Conservation (phyloP, 2,888 invertebrate genomes). For the Harpalus rufipes region DNA sequence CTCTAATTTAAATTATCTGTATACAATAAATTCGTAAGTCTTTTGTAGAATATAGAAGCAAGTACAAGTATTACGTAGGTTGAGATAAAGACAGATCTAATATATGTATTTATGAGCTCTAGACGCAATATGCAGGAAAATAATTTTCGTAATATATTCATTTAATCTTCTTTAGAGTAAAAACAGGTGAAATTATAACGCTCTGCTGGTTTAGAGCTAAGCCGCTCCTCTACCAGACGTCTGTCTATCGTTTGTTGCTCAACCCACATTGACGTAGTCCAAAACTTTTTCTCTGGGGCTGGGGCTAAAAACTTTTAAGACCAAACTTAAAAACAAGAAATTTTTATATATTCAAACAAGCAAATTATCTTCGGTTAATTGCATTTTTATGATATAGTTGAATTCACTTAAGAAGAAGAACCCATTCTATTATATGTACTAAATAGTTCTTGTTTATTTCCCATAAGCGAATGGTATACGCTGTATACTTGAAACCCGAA, state of each 20-base stretch:
- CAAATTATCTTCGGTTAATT: too few relatives aligned
- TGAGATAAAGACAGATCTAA: slow-evolving; percentile 13
- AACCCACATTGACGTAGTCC: not conserved
- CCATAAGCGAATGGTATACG: too few relatives aligned
- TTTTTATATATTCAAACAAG: too few relatives aligned
- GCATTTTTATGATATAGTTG: too few relatives aligned
- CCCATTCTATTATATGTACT: too few relatives aligned
- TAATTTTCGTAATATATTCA: slow-evolving; percentile 46
- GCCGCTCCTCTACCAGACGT: slow-evolving; percentile 14
- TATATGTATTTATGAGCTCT: not conserved
- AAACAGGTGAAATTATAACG: slow-evolving; percentile 48
- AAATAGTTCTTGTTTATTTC: too few relatives aligned
- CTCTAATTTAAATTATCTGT: not conserved
- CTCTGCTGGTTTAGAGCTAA: slow-evolving; percentile 34
- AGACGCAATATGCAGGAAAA: slow-evolving; percentile 36
- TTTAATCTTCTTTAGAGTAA: slow-evolving; percentile 44
- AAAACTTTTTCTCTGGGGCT: too few relatives aligned
- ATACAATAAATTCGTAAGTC: not conserved
- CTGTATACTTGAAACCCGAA: too few relatives aligned
- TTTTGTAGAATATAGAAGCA: not conserved
- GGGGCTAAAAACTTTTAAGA: too few relatives aligned
- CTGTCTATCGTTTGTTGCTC: slow-evolving; percentile 35
- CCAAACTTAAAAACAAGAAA: too few relatives aligned
- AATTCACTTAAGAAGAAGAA: too few relatives aligned
- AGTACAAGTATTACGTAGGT: not conserved